Percentiles rank a stretch among this genome's conserved stretches.
These are phyloP conservation scores for Platycheirus rosarum DNA, from an alignment of 2,888 invertebrate genomes.

Conservation along the genomic window DNA sequence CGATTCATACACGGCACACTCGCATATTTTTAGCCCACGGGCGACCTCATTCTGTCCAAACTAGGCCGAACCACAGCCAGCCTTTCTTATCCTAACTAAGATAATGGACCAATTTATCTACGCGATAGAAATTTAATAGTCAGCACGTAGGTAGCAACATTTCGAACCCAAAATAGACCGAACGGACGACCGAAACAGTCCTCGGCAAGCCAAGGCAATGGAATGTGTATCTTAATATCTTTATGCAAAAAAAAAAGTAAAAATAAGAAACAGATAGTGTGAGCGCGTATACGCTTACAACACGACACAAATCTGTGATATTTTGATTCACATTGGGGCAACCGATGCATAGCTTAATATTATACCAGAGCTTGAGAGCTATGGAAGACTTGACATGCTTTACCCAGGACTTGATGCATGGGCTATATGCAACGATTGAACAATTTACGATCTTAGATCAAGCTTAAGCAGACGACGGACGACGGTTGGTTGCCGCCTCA, in stretches of 20 bases:
- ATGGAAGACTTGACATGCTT: constrained; percentile 63
- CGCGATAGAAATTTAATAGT: constrained; percentile 70
- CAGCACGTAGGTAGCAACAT: constrained; percentile 65
- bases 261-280: constrained; percentile 16
- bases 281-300: constrained; percentile 35
- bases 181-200: constrained; percentile 16
- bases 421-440: constrained; percentile 66
- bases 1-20: background rate
- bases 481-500: constrained; percentile 57
- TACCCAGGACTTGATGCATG: constrained; percentile 4
- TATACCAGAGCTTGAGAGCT: background rate
- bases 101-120: constrained; percentile 72
- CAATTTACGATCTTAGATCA: constrained; percentile 69
- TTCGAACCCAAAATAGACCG: constrained; percentile 46
- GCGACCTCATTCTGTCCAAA: constrained; percentile 53
- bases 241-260: constrained; percentile 25
- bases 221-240: constrained; percentile 57
- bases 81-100: constrained; percentile 69
- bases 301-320: constrained; percentile 57
- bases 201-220: constrained; percentile 14
- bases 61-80: constrained; percentile 15
- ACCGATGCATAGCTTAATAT: constrained; percentile 42
- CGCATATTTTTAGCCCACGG: constrained; percentile 59
- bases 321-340: constrained; percentile 50
- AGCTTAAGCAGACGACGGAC: constrained; percentile 46